Conservation (phyloP, 2,113 vertebrate genomes). For the Siniperca knerii region DNA sequence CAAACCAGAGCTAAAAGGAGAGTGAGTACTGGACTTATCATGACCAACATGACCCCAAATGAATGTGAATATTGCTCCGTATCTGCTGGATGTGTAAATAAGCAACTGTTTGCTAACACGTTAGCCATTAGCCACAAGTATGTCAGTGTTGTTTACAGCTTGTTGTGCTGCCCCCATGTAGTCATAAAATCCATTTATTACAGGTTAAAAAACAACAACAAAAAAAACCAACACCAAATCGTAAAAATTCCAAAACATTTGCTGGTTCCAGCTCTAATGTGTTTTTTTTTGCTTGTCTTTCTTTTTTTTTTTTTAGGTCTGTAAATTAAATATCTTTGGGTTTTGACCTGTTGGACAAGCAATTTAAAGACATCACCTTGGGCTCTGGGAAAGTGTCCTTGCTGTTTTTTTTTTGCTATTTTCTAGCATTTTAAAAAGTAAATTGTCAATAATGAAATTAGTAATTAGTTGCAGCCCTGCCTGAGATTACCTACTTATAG, state of each 20-base stretch:
- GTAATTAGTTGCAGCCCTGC: background rate
- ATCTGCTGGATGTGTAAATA: background rate
- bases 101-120: background rate
- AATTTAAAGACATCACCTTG: too few species aligned
- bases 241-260: background rate
- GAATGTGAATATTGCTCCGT: background rate
- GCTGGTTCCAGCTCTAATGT: too few species aligned
- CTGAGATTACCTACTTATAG: background rate
- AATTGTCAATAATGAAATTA: background rate
- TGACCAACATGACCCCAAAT: background rate
- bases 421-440: background rate
- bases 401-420: background rate
- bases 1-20: background rate
- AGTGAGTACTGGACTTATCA: background rate
- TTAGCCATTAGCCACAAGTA: background rate
- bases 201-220: background rate
- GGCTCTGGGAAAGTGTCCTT: background rate
- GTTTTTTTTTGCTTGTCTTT: background rate
- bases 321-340: background rate
- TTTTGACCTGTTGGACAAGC: background rate
- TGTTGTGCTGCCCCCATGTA: background rate
- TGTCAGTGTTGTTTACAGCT: background rate
- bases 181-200: background rate
- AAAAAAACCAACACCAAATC: background rate
- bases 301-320: too few species aligned